Percentiles rank a stretch among this genome's conserved stretches.
phyloP scores from a whole-genome alignment of 2,113 vertebrate genomes.

The Scomber japonicus region DNA sequence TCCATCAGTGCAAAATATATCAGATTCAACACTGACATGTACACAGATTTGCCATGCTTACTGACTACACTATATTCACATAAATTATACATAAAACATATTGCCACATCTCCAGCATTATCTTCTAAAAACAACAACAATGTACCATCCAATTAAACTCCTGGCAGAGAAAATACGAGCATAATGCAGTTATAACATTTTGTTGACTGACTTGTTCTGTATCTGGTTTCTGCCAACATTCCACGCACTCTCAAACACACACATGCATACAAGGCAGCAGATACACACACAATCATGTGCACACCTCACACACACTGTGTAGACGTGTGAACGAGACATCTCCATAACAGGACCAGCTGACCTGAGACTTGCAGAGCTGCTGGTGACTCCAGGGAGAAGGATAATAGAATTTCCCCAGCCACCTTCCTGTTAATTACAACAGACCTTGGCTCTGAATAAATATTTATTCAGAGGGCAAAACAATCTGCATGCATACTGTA shows the following conservation, averaged over 20 bases:
- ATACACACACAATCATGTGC: constrained; percentile 45
- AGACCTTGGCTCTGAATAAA: constrained; percentile 79
- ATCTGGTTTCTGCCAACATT: constrained; percentile 53
- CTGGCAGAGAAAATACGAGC: constrained; percentile 57
- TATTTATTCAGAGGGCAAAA: constrained; percentile 73
- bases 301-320: constrained; percentile 19
- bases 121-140: constrained; percentile 42
- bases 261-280: background rate
- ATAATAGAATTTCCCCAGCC: constrained; percentile 80
- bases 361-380: constrained; percentile 68
- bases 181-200: constrained; percentile 60
- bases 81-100: constrained; percentile 18
- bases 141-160: constrained; percentile 63
- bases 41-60: constrained; percentile 30
- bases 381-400: constrained; percentile 66
- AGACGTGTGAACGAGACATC: constrained; percentile 67
- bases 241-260: constrained; percentile 2
- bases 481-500: constrained; percentile 68
- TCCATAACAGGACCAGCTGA: constrained; percentile 70
- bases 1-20: constrained; percentile 13
- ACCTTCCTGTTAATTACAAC: constrained; percentile 81
- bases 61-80: constrained; percentile 7
- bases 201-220: constrained; percentile 46
- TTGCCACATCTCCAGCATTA: constrained; percentile 34
- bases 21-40: constrained; percentile 1